Base-by-base conservation (phyloP, 2,888 invertebrate species). In the Psylliodes chrysocephalus region DNA sequence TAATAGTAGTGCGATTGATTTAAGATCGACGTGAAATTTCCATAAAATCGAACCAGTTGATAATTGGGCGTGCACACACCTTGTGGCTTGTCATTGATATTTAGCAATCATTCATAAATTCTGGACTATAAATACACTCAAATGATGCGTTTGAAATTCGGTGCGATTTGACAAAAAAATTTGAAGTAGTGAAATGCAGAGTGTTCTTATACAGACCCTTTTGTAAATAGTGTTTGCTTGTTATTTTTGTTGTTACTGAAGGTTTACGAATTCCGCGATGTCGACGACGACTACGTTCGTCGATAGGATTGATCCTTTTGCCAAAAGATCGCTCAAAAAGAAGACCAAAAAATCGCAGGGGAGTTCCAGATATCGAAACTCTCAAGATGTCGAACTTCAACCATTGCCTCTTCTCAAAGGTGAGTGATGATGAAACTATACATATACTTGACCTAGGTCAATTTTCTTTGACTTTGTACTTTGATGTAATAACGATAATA, bases 261-360 rank as follows among this genome's bases (percentile, higher is more conserved):
- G 62, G 65, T 68, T 69, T 70, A 69, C 67, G 83, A 84, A 82
- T 84, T 84, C 68, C 84, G 86, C 85, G 82, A 89, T 88, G 90
- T 90, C 93, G 86, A 91, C 90, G 87, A 59, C 49, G 15, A 91
- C 94, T 84, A 90, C 94, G 84, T 95, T 97, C 89, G 96, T 97
- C 86, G 98, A 98, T 89, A 94, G 97, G 86, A 98, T 98, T 88
- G 98, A 98, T 89, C 98, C 98, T 81, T 98, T 98, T 86, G 94
- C 95, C 78, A 98, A 98, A 88, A 91, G 96, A 84, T 97, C 98
- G 80, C 86, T 96, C 80, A 96, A 96, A 88, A 96, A 98, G 88
- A 97, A 98, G 86, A 95, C 95, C 82, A 97, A 96, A 88, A 95
- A 96, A 86, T 96, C 97, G 82, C 98, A 98, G 86, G 98, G 98